Percentiles rank a stretch among this genome's conserved stretches.
Evolutionary conservation across 2,797 vertebrate species (phyloP).

Genomic region (Aplochiton taeniatus): DNA sequence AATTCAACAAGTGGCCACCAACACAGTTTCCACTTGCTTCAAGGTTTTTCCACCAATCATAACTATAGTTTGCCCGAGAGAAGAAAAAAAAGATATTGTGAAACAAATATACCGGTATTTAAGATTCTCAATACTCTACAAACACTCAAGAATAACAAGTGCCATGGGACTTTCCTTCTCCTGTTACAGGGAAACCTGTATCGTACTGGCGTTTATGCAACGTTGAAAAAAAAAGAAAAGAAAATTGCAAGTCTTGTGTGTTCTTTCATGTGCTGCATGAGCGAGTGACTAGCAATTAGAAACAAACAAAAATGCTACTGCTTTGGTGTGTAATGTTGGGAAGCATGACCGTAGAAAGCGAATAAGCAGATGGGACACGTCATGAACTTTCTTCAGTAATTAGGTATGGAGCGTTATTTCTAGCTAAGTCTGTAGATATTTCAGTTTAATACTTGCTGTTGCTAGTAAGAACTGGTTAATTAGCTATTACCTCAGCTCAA

Average conservation of each 20-base stretch:
- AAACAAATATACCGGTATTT: conserved; percentile 57
- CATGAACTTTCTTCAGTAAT: too few species aligned
- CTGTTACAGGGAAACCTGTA: conserved; percentile 59
- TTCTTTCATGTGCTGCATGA: conserved; percentile 69
- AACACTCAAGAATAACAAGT: conserved; percentile 68
- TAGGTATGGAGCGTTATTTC: too few species aligned
- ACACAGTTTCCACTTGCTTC: conserved; percentile 8
- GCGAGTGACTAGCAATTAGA: conserved; percentile 51
- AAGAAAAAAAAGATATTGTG: conserved; percentile 42
- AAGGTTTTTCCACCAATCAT: conserved; percentile 24
- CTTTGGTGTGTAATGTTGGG: conserved; percentile 62
- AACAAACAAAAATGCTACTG: conserved; percentile 51
- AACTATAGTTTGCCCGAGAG: conserved; percentile 37
- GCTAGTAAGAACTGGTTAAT: too few species aligned
- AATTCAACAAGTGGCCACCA: conserved; percentile 28
- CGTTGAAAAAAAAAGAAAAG: conserved; percentile 19
- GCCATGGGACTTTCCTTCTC: conserved; percentile 70
- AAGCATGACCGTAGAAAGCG: conserved; percentile 36
- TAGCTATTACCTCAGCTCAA: too few species aligned
- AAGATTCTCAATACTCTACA: conserved; percentile 52
- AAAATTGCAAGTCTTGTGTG: conserved; percentile 40
- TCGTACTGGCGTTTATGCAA: conserved; percentile 67
- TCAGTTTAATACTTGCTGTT: too few species aligned
- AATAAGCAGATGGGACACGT: too few species aligned
- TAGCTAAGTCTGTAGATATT: too few species aligned